A percentile compares a stretch with the other conserved stretches of the same genome.
These are phyloP conservation scores for Cryptocephalus moraei DNA, from an alignment of 2,888 invertebrate genomes.

Conservation along the genomic window DNA sequence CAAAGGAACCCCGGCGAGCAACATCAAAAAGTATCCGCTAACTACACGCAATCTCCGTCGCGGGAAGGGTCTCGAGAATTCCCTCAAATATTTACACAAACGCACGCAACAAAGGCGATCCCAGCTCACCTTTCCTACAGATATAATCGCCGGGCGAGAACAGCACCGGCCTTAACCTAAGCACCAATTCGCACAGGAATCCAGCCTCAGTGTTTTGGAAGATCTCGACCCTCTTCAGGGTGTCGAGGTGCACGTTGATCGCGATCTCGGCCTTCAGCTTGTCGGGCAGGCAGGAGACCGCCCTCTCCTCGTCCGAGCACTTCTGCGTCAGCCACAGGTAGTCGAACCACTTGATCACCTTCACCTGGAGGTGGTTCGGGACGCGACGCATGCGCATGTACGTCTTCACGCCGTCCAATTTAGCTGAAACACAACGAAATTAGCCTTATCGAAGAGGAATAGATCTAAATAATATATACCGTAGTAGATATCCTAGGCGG, in stretches of 20 bases:
- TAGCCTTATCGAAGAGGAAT: no score
- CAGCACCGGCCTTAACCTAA: conserved; percentile 86
- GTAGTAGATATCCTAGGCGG: no score
- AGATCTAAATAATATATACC: no score
- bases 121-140: conserved; percentile 84
- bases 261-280: conserved; percentile 98
- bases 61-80: no score
- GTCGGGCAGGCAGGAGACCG: conserved; percentile 91
- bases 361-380: conserved; percentile 89
- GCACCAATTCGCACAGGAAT: conserved; percentile 93
- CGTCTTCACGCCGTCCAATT: conserved; percentile 96
- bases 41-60: no score
- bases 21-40: no score
- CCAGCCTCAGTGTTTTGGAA: conserved; percentile 99
- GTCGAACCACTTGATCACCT: conserved; percentile 99
- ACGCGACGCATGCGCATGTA: conserved; percentile 97
- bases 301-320: conserved; percentile 94
- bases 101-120: no score
- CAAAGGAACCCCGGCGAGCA: no score
- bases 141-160: conserved; percentile 99
- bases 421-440: conserved; percentile 65
- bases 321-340: conserved; percentile 98
- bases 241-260: conserved; percentile 97
- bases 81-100: no score
- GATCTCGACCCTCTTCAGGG: conserved; percentile 93